Percentiles rank a stretch among this genome's conserved stretches.
Evolutionary conservation across 2,797 vertebrate species (phyloP).

Genomic region (Pitangus sulphuratus): DNA sequence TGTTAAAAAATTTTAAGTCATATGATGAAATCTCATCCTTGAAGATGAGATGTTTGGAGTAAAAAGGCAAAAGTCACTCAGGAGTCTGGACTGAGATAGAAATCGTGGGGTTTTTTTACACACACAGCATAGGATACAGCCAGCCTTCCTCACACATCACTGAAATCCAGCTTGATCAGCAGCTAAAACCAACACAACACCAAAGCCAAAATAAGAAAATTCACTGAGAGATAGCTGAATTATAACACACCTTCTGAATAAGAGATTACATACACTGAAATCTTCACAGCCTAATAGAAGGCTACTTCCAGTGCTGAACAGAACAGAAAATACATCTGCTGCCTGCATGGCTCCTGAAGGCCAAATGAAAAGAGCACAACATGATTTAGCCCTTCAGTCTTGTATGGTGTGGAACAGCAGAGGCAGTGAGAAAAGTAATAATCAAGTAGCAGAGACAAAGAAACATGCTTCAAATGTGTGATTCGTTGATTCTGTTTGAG

Average conservation of each 20-base stretch:
- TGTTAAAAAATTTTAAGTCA: neutral
- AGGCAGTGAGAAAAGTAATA: neutral
- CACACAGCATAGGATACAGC: neutral
- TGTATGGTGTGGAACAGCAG: neutral
- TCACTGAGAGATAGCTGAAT: neutral
- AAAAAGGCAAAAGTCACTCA: neutral
- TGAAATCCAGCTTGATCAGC: neutral
- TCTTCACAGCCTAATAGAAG: neutral
- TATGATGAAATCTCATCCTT: neutral
- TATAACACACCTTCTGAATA: neutral
- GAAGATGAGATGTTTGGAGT: neutral
- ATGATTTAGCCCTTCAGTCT: neutral
- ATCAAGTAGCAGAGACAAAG: neutral
- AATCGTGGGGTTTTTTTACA: neutral
- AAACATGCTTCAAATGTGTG: neutral
- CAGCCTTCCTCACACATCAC: neutral
- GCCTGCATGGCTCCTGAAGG: neutral
- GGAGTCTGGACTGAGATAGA: neutral
- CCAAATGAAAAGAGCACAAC: neutral
- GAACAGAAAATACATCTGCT: neutral
- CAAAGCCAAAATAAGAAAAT: neutral
- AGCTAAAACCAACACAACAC: neutral
- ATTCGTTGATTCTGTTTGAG: too few species aligned
- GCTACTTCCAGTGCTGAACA: neutral
- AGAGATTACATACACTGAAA: neutral